A percentile compares a stretch with the other conserved stretches of the same genome.
Evolutionary conservation across 1,140 invertebrate genomes (phyloP).

Genomic region (Atopsyche davidsoni): DNA sequence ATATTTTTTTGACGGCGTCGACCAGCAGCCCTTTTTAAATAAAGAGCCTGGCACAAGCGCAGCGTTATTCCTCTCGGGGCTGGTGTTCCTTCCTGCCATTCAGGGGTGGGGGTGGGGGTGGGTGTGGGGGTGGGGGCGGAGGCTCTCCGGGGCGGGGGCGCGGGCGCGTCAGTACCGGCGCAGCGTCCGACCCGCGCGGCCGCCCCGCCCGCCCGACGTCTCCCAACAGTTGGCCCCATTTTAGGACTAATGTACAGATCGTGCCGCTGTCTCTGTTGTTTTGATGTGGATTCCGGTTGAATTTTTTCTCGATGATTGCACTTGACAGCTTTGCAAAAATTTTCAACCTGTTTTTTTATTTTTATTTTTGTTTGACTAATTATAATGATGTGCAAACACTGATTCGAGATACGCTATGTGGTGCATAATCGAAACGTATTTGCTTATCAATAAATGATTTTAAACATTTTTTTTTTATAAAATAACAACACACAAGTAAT

Average conservation of each 20-base stretch:
- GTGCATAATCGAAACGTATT: too few species aligned
- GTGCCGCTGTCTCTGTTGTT: background rate
- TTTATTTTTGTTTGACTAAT: too few species aligned
- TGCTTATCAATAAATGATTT: too few species aligned
- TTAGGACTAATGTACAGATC: background rate
- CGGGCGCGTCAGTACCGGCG: constrained; percentile 13
- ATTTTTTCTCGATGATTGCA: background rate
- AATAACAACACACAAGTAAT: too few species aligned
- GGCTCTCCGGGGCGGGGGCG: background rate
- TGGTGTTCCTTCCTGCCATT: background rate
- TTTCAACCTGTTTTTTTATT: too few species aligned
- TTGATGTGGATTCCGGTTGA: background rate
- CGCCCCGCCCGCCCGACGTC: constrained; percentile 3
- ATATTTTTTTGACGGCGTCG: too few species aligned
- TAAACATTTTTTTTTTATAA: too few species aligned
- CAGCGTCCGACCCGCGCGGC: constrained; percentile 19
- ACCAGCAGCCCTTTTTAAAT: too few species aligned
- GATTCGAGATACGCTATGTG: too few species aligned
- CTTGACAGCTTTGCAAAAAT: too few species aligned
- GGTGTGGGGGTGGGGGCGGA: background rate
- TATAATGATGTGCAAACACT: too few species aligned
- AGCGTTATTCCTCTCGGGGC: background rate
- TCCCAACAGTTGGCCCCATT: background rate
- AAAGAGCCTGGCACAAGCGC: too few species aligned
- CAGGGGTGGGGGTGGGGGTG: background rate